A percentile compares a stretch with the other conserved stretches of the same genome.
Conservation (phyloP, 2,113 vertebrate species). For the Macrotus californicus region DNA sequence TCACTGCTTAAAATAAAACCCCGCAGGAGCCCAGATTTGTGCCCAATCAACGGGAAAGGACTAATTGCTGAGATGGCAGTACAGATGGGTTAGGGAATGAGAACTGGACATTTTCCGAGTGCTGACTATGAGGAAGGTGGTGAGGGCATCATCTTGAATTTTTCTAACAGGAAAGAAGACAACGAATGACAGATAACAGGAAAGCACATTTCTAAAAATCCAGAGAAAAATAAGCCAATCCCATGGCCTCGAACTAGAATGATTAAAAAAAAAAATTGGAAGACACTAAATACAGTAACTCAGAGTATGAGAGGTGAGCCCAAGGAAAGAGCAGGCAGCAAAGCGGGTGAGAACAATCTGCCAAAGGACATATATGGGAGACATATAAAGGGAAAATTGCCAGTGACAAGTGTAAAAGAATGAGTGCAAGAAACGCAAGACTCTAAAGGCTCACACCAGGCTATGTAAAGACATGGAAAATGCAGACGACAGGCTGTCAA, state of each 20-base stretch:
- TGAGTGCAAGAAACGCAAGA: background rate
- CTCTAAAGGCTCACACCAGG: background rate
- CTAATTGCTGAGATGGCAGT: background rate
- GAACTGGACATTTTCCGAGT: background rate
- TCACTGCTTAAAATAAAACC: constrained; percentile 28
- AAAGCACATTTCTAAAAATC: constrained; percentile 29
- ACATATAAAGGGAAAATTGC: background rate
- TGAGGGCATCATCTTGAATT: background rate
- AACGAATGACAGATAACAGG: background rate
- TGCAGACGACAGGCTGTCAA: background rate
- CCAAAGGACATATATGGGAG: background rate
- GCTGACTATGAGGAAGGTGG: background rate
- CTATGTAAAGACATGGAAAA: background rate
- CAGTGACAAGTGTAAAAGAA: background rate
- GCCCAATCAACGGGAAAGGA: background rate
- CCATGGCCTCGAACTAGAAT: background rate
- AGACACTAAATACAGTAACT: background rate
- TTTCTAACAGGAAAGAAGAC: background rate
- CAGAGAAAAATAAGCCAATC: background rate
- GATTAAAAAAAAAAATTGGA: background rate
- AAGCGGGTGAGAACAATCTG: background rate
- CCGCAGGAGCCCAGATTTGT: background rate
- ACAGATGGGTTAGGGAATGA: background rate
- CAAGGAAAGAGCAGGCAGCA: constrained; percentile 8
- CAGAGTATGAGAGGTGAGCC: background rate